Base-by-base conservation (phyloP, 2,113 vertebrate species). In the Pangasianodon gigas region DNA sequence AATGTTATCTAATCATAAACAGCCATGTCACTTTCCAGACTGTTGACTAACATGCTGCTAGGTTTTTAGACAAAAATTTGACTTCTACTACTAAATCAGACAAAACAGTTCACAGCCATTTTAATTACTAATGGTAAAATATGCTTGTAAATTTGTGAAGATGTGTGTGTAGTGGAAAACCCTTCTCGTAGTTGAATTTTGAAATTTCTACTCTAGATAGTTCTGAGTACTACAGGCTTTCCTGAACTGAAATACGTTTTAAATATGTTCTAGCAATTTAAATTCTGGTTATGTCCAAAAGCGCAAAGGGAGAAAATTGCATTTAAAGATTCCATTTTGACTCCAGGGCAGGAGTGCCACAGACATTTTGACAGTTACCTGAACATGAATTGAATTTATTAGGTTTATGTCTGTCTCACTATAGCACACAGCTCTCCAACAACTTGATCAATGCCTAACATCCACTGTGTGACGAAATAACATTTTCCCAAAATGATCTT, bases 31-130 rank as follows among this genome's bases (percentile, higher is more conserved):
- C 19, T 11, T 83, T 54, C 16, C n/a, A 56, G 80, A 37, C 52
- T 82, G 80, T 56, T 82, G 80, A 56, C 52, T 11, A 82, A 80
- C 26, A 46, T 80, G 46, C 46, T 52, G 77, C 46, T n/a, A n/a
- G 11, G 24, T 6, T 10, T 79, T 46, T 29, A 24, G 10, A 26
- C 3, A 48, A 29, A 44, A 7, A 46, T 46, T 2, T 6, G 13
- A 32, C 67, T 69, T 44, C 18, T 44, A 4, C 71, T 48, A 86
- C 37, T 52, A 80, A 54, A 51, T 1, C 58, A 29, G 84, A 90
- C 21, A 67, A 84, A 71, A 24, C 26, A 80, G 46, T 14, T 29
- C 46, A 80, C 44, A 79, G 14, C 21, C 21, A 46, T 79, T 48
- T 51, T 29, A 5, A 77, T 51, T 46, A 79, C 13, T 26, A 79